These are phyloP conservation scores for Nomada ruficornis DNA, from an alignment of 2,888 invertebrate species.

Conservation along the genomic window DNA sequence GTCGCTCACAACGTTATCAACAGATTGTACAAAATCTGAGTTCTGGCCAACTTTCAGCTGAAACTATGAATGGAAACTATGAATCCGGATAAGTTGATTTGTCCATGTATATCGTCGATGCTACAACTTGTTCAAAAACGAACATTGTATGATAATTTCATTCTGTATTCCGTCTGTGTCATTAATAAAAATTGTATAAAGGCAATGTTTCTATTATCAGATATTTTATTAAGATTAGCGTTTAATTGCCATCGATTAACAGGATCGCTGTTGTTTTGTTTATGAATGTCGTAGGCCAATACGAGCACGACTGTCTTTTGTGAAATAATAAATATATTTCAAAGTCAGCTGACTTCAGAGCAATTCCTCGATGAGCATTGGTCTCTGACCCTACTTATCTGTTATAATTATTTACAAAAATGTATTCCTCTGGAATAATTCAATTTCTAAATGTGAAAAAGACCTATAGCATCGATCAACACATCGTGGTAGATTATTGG, in stretches of 20 bases:
- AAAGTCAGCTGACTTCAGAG: neutral
- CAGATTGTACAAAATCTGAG: too few species aligned
- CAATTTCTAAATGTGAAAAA: slow-evolving; percentile 15
- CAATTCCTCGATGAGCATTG: neutral
- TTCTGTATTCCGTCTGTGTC: too few species aligned
- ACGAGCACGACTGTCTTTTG: too few species aligned
- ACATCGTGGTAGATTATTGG: slow-evolving; percentile 8
- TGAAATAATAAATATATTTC: neutral
- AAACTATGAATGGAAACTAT: too few species aligned
- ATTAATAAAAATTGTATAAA: neutral
- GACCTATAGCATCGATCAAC: slow-evolving; percentile 5
- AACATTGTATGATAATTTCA: too few species aligned
- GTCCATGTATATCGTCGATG: too few species aligned
- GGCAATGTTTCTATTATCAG: neutral
- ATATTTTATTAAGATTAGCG: too few species aligned
- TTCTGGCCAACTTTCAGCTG: too few species aligned
- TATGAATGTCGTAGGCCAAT: neutral
- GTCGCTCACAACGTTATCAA: too few species aligned
- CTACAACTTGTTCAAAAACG: too few species aligned
- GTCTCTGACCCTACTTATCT: neutral
- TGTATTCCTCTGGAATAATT: slow-evolving; percentile 16
- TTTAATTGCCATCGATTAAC: neutral
- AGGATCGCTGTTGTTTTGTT: neutral
- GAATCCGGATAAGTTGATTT: too few species aligned
- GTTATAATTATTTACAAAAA: slow-evolving; percentile 5